Evolutionary conservation across 2,888 invertebrate species (phyloP).

Genomic region (Brenthis ino): DNA sequence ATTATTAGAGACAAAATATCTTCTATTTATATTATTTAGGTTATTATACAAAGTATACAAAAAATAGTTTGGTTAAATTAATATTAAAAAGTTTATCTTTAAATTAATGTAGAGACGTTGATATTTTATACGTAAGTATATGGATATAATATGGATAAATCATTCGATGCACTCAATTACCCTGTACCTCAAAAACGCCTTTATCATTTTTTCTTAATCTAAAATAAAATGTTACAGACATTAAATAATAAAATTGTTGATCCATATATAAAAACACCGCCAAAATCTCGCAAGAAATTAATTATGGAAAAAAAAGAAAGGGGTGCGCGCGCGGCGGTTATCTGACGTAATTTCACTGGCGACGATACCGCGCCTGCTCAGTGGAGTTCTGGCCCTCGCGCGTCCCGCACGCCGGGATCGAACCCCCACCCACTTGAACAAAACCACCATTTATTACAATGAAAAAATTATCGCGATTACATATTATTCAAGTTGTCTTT

Average conservation of each 20-base stretch:
- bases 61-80: too few relatives aligned
- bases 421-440: constrained; percentile 27
- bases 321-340: constrained; percentile 67
- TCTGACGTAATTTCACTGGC: constrained; percentile 72
- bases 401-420: constrained; percentile 62
- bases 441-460: constrained; percentile 16
- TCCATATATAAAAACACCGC: constrained; percentile 54
- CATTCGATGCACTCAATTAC: constrained; percentile 11
- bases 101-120: too few relatives aligned
- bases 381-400: constrained; percentile 69
- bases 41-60: too few relatives aligned
- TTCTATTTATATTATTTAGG: too few relatives aligned
- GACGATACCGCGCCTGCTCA: constrained; percentile 55
- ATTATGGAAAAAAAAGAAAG: constrained; percentile 78
- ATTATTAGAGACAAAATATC: not conserved
- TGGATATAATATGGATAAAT: constrained; percentile 7
- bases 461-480: constrained; percentile 18
- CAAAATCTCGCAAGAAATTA: constrained; percentile 77
- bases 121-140: not conserved
- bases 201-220: constrained; percentile 24
- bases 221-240: constrained; percentile 17
- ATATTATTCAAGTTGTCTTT: constrained; percentile 19
- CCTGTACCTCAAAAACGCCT: constrained; percentile 5
- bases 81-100: too few relatives aligned
- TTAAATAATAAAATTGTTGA: constrained; percentile 29